Evolutionary conservation across 37 sponge, comb jelly and placozoan genomes (phyloP), one percentile per base, ranked within the genome.

Genomic region (Corticium candelabrum): DNA sequence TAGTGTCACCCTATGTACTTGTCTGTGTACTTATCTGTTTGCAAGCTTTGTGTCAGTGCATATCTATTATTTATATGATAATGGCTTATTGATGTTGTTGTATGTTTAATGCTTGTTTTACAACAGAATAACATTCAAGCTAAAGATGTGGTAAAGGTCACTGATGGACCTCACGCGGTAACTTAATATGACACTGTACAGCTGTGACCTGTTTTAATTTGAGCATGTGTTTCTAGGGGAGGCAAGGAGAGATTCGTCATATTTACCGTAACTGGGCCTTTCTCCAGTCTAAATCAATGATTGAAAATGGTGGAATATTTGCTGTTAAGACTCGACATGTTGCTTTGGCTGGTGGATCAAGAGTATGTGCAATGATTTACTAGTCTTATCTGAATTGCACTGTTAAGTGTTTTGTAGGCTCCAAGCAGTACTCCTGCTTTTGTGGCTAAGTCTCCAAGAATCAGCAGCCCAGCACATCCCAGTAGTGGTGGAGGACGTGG

Each of bases 251-350:
- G 71, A 80, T 97, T 27, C 83, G 84, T 40, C 90, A 91, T 68
- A 82, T 97, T 50, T 97, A 81, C 74, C 78, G 95, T 3, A 83
- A 88, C 43, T 94, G 84, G 41, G 82, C 94, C 35, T 97, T 94
- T 69, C 72, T 97, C 37, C 87, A 87, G 11, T 82, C 81, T 38
- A 78, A 86, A 5, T 39, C 87, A 5, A 57, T 87, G 0, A 69
- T 90, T 0, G 99, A 97, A 67, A 97, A 94, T 78, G 92, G 89
- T 41, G 99, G 99, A 3, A 87, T 94, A 35, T 85, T 94, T 75
- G 99, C 88, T 1, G 83, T 79, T 67, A 84, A 86, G 67, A 82
- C 92, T 11, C 87, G 89, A 37, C 88, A 89, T 40, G 76, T 91
- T 34, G 86, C 88, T 79, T 84, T 90, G 67, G 95, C 93, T 32